These are phyloP conservation scores for Drosophila kuntzei DNA, from an alignment of 2,888 invertebrate genomes.

Conservation along the genomic window DNA sequence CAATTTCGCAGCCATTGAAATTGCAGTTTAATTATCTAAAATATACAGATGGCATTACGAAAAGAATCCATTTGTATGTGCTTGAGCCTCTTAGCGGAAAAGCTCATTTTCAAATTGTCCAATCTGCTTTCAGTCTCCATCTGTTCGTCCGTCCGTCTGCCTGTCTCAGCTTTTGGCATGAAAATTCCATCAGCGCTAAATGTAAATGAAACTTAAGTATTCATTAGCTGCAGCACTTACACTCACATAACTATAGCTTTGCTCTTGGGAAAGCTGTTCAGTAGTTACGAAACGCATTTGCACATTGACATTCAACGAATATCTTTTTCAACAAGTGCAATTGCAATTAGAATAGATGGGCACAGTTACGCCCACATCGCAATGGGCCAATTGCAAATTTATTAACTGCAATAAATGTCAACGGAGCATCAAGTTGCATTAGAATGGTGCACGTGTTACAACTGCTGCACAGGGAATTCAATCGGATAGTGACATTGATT, in stretches of 20 bases:
- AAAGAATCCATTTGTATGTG: constrained; percentile 22
- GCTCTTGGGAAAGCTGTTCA: constrained; percentile 44
- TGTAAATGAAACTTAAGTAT: constrained; percentile 64
- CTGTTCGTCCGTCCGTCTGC: constrained; percentile 8
- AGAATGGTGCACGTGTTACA: constrained; percentile 33
- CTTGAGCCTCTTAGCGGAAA: constrained; percentile 19
- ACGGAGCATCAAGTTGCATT: constrained; percentile 51
- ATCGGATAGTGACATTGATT: constrained; percentile 15
- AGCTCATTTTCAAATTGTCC: constrained; percentile 41
- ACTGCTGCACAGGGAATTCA: constrained; percentile 6
- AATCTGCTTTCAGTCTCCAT: not conserved
- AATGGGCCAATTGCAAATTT: constrained; percentile 69
- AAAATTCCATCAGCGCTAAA: constrained; percentile 59
- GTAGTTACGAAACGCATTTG: constrained; percentile 46
- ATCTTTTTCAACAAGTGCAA: constrained; percentile 39
- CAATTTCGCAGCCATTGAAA: constrained; percentile 34
- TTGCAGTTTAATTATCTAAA: constrained; percentile 57
- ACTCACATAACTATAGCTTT: constrained; percentile 27
- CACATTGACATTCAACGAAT: constrained; percentile 48
- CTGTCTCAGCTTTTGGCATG: constrained; percentile 34
- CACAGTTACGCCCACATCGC: constrained; percentile 3
- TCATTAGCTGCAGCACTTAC: constrained; percentile 50
- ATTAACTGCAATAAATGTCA: constrained; percentile 76
- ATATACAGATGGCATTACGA: constrained; percentile 30
- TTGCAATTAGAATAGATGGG: constrained; percentile 43